Evolutionary conservation across 2,888 invertebrate genomes (phyloP).

Genomic region (Mystacides longicornis): DNA sequence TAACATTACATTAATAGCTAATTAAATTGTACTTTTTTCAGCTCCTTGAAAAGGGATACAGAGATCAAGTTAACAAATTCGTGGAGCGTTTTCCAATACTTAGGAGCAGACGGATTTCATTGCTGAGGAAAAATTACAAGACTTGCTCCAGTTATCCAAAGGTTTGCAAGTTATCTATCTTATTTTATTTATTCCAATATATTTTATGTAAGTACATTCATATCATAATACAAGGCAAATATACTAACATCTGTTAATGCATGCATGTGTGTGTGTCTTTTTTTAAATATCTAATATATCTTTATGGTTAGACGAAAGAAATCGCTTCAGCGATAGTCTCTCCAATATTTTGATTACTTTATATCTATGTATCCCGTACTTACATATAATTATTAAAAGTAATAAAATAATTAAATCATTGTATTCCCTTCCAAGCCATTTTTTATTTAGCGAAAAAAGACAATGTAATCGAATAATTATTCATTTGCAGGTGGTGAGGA

Average conservation of each 20-base stretch:
- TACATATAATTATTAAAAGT: too few relatives aligned
- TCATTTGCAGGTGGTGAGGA: not conserved
- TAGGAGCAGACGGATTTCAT: not conserved
- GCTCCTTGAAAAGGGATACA: not conserved
- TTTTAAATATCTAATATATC: too few relatives aligned
- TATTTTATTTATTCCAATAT: not conserved
- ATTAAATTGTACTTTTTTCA: not conserved
- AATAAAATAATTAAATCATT: too few relatives aligned
- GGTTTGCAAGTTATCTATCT: not conserved
- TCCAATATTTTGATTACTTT: too few relatives aligned
- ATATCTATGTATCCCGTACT: too few relatives aligned
- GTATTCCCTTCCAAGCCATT: not conserved
- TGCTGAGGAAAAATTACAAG: not conserved
- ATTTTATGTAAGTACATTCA: too few relatives aligned
- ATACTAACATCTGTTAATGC: too few relatives aligned
- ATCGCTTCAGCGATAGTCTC: not conserved
- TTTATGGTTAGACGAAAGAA: not conserved
- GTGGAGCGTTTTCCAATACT: not conserved
- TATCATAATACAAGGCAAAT: too few relatives aligned
- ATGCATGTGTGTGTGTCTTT: too few relatives aligned
- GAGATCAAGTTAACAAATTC: not conserved
- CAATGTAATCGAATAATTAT: not conserved
- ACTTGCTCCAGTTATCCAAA: not conserved
- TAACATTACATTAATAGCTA: not conserved
- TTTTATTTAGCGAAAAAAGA: not conserved